phyloP scores from a whole-genome alignment of 64 coral and sea anemone species.

The Hydrozoanthus tunicans region DNA sequence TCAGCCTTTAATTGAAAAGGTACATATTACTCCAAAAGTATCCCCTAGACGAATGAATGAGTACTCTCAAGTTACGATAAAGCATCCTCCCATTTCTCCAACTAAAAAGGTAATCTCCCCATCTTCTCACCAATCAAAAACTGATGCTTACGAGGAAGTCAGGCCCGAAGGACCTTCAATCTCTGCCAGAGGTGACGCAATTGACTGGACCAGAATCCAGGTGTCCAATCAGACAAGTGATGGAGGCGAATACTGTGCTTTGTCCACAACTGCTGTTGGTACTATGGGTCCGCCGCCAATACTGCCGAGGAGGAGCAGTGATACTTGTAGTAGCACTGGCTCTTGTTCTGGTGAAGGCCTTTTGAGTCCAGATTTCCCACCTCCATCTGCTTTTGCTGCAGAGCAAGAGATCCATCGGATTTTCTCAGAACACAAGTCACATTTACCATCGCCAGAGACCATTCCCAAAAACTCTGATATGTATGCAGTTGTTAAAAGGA shows the following conservation, averaged over 20 bases:
- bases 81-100: neutral
- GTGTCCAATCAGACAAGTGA: neutral
- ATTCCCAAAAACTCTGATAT: slow-evolving; percentile 27
- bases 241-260: slow-evolving; percentile 78
- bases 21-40: neutral
- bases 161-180: slow-evolving; percentile 68
- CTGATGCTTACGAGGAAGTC: slow-evolving; percentile 69
- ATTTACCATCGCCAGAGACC: slow-evolving; percentile 2
- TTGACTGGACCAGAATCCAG: slow-evolving; percentile 36
- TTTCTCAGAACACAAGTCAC: slow-evolving; percentile 18
- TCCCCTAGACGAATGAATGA: slow-evolving; percentile 56
- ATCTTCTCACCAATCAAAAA: neutral
- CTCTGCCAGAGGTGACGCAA: slow-evolving; percentile 8
- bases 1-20: slow-evolving; percentile 61
- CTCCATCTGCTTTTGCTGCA: slow-evolving; percentile 71
- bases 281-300: slow-evolving; percentile 56
- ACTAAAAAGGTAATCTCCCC: neutral
- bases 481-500: slow-evolving; percentile 24
- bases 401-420: slow-evolving; percentile 46
- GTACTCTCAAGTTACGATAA: slow-evolving; percentile 40
- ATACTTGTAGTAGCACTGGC: slow-evolving; percentile 48
- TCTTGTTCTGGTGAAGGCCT: slow-evolving; percentile 34
- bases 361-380: slow-evolving; percentile 69
- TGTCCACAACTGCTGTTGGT: slow-evolving; percentile 64
- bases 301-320: slow-evolving; percentile 25